phyloP scores from a whole-genome alignment of 2,797 vertebrate genomes.

The Helicolenus hilgendorfi region DNA sequence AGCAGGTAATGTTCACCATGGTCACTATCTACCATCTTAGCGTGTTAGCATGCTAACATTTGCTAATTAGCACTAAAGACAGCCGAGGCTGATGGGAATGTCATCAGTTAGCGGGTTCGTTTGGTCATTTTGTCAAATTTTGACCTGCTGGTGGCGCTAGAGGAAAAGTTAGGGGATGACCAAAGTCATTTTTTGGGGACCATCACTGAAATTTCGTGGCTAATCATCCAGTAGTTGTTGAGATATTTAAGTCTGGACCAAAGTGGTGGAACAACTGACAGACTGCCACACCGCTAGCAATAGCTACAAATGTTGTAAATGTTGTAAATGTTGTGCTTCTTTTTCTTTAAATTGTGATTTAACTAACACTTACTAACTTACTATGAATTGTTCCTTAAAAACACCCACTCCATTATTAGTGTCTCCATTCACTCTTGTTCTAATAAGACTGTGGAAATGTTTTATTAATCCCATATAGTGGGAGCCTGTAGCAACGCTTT shows the following conservation, averaged over 20 bases:
- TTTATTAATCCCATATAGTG: conserved; percentile 37
- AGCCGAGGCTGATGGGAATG: background rate
- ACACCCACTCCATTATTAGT: background rate
- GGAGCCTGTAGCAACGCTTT: conserved; percentile 24
- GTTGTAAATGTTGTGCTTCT: too few species aligned
- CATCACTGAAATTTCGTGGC: background rate
- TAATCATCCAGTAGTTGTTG: background rate
- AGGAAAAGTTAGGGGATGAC: background rate
- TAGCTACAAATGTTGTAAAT: background rate
- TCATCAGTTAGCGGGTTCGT: background rate
- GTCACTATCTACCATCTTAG: background rate
- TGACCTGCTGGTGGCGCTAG: background rate
- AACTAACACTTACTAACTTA: background rate
- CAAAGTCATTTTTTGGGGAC: background rate
- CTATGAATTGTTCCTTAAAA: background rate
- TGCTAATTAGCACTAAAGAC: background rate
- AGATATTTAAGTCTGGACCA: too few species aligned
- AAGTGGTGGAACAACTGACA: background rate
- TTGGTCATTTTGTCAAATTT: background rate
- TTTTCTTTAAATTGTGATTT: background rate
- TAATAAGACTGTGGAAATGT: background rate
- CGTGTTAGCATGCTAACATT: background rate
- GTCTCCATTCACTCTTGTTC: background rate
- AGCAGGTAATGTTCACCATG: background rate
- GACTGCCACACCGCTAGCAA: too few species aligned